Base-by-base conservation (phyloP, 2,888 invertebrate species). In the Pachycephus smyrnensis region DNA sequence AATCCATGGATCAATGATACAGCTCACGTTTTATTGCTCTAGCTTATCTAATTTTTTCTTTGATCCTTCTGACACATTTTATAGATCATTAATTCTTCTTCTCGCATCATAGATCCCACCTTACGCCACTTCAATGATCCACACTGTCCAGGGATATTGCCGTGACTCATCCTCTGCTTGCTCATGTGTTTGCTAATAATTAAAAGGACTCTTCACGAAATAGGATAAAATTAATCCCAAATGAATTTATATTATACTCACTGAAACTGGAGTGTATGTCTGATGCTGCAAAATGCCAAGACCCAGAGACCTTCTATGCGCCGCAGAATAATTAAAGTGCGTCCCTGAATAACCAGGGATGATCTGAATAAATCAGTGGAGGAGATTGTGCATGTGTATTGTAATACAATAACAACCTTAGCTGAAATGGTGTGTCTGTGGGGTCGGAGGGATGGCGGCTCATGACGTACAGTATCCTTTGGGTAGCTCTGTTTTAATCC, bases 401-500 rank as follows among this genome's bases (percentile, higher is more conserved):
- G 55, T 55, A 55, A 55, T 55, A 55, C 23, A 55, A 55, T 55
- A 55, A 55, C 55, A 55, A 55, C 55, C 55, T 55, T 23, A 23
- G 55, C 55, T 55, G 55, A 55, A 55, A 6, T 9, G 55, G 23
- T 55, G 55, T 23, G 23, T 55, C 55, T 23, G 23, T 2, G 55
- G 55, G 55, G 55, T 55, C 23, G 9, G 55, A 55, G 55, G 55
- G 23, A 55, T 55, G 55, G 55, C 55, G 55, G 23, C 55, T 55
- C 55, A 23, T 55, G 55, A 55, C 55, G 55, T 55, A 55, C 55
- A 55, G 55, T 55, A 55, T 55, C 55, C 55, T 55, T 55, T 55
- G 55, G 55, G 55, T 55, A 55, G 55, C 23, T 55, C 55, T 69
- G 75, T 75, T 77, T 77, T 69, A 77, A 75, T 75, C 69, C 75